Percentiles rank a stretch among this genome's conserved stretches.
phyloP scores from a whole-genome alignment of 2,888 invertebrate species.

The Idaea aversata region DNA sequence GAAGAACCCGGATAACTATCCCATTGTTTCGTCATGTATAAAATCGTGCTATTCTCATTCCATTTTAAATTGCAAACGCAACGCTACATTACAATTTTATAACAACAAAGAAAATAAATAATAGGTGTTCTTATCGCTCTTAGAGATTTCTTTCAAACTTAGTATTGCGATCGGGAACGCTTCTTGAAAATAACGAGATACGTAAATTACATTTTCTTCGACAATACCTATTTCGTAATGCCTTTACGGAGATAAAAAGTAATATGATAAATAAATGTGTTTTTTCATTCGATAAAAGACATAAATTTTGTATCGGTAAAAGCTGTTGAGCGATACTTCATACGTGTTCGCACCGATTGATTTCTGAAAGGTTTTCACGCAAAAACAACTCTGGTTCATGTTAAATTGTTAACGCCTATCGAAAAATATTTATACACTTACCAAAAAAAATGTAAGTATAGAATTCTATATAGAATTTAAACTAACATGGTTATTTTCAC shows the following conservation, averaged over 20 bases:
- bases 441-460: not conserved
- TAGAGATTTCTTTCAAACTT: slow-evolving; percentile 36
- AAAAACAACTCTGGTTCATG: slow-evolving; percentile 6
- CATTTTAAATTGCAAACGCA: slow-evolving; percentile 34
- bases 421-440: slow-evolving; percentile 1
- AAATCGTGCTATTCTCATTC: slow-evolving; percentile 35
- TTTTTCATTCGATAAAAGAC: slow-evolving; percentile 12
- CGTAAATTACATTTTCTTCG: slow-evolving; percentile 40
- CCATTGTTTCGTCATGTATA: slow-evolving; percentile 53
- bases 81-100: slow-evolving; percentile 16
- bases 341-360: slow-evolving; percentile 8
- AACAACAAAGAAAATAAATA: slow-evolving; percentile 30
- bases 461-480: not conserved
- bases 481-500: too few species aligned
- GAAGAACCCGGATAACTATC: slow-evolving; percentile 57
- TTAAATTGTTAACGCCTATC: slow-evolving; percentile 4
- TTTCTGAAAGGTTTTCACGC: slow-evolving; percentile 9
- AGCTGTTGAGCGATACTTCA: slow-evolving; percentile 3
- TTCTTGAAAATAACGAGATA: slow-evolving; percentile 40
- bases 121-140: slow-evolving; percentile 27
- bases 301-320: slow-evolving; percentile 12
- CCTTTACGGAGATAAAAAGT: slow-evolving; percentile 17
- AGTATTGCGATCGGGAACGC: slow-evolving; percentile 36
- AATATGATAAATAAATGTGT: slow-evolving; percentile 18
- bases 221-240: slow-evolving; percentile 35